A percentile compares a stretch with the other conserved stretches of the same genome.
phyloP scores from a whole-genome alignment of 2,888 invertebrate genomes.

The Caenorhabditis japonica region DNA sequence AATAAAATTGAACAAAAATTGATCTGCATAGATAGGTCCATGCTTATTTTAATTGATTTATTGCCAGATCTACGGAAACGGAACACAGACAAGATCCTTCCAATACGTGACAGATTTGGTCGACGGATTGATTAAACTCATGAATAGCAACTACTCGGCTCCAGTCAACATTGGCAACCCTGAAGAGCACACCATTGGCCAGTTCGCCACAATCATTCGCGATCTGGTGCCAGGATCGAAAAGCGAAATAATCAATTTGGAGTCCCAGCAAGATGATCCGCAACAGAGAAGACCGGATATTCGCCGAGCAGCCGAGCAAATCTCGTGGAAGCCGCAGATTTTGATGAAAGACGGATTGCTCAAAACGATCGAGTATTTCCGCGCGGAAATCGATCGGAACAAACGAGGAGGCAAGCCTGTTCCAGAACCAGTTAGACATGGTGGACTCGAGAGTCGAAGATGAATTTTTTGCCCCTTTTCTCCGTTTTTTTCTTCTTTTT shows the following conservation, averaged over 20 bases:
- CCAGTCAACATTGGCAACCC: constrained; percentile 98
- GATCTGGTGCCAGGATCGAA: constrained; percentile 83
- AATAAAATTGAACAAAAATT: too few species aligned
- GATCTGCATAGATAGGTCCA: too few species aligned
- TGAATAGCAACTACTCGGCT: constrained; percentile 90
- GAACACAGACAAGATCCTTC: constrained; percentile 88
- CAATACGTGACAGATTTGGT: constrained; percentile 98
- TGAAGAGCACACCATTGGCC: constrained; percentile 94
- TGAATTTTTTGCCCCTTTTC: neutral
- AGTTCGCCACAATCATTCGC: constrained; percentile 80
- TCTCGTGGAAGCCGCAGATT: constrained; percentile 93
- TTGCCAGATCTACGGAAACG: constrained; percentile 80
- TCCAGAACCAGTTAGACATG: constrained; percentile 28
- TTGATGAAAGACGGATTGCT: constrained; percentile 88
- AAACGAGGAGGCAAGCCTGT: constrained; percentile 50
- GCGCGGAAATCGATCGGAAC: constrained; percentile 84
- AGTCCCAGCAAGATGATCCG: constrained; percentile 95
- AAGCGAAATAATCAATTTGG: constrained; percentile 87
- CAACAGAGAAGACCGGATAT: constrained; percentile 94
- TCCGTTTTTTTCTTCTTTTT: neutral
- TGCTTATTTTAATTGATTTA: neutral
- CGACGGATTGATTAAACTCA: constrained; percentile 90
- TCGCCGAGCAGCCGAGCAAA: constrained; percentile 85
- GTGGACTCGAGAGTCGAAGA: constrained; percentile 42
- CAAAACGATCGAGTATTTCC: constrained; percentile 93